These are phyloP conservation scores for Allophyes oxyacanthae DNA, from an alignment of 2,888 invertebrate species.

Conservation along the genomic window DNA sequence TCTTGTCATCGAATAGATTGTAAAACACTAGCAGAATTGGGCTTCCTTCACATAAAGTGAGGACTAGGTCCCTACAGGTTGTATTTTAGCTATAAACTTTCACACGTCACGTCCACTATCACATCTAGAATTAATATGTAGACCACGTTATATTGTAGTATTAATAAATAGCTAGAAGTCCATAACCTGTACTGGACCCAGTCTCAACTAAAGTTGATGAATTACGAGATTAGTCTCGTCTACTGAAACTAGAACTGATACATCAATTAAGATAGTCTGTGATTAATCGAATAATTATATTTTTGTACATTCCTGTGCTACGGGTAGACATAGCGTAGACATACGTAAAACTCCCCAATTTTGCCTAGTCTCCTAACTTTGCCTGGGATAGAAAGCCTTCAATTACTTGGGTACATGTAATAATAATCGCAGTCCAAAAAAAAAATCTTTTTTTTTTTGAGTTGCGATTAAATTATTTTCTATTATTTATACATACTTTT, in stretches of 20 bases:
- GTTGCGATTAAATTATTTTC: too few species aligned
- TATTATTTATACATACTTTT: too few species aligned
- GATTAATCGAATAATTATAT: conserved; percentile 82
- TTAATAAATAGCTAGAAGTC: conserved; percentile 3
- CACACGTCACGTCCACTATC: conserved; percentile 39
- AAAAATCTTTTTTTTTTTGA: too few species aligned
- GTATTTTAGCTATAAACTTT: conserved; percentile 26
- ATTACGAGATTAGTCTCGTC: conserved; percentile 25
- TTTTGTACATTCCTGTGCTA: conserved; percentile 87
- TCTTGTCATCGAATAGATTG: too few species aligned
- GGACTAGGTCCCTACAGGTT: conserved; percentile 11
- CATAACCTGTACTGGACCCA: conserved; percentile 23
- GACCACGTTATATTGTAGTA: conserved; percentile 33
- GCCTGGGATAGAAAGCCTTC: too few species aligned
- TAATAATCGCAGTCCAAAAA: too few species aligned
- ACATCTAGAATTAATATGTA: conserved; percentile 32
- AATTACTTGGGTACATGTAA: too few species aligned
- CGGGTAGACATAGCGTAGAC: conserved; percentile 73
- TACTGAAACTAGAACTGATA: conserved; percentile 53
- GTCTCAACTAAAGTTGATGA: conserved; percentile 27
- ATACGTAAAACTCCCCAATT: too few species aligned
- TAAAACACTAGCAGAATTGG: conserved; percentile 26
- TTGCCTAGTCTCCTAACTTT: too few species aligned
- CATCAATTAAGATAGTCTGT: conserved; percentile 73
- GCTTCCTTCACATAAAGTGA: neutral